Evolutionary conservation across 2,888 invertebrate species (phyloP), one percentile per base, ranked within the genome.

Genomic region (Acrobeloides nanus): DNA sequence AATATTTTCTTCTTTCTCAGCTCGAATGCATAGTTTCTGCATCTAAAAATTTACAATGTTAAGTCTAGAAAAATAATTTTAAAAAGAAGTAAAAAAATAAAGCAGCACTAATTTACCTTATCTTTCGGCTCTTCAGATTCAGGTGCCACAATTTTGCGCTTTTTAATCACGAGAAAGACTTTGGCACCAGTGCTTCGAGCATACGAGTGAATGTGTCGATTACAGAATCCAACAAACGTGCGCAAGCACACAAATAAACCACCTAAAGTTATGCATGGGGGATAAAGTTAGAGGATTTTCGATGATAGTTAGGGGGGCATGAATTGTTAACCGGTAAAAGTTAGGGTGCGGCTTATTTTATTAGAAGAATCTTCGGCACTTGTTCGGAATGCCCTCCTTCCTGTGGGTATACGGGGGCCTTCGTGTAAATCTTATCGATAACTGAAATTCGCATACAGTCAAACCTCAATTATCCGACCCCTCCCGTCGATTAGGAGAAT

Each of bases 191-290:
- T 58, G 7, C 38, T 32, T 12, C 53, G 35, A 1, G 49, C 41
- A 40, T 62, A 57, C 7, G 47, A 34, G 1, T 44, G 42, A 8
- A 57, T 46, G 40, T 68, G 68, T 8, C 48, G 43, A 1, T 47
- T 44, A 40, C 68, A 68, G 29, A 68, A 54, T 4, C 57, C 54
- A 39, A 57, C 44, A 34, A 61, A 69, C n/a, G 42, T 52, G 21
- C 53, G 48, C 20, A 68, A 45, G 44, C 59, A 62, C n/a, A 69
- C 56, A 42, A 46, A 64, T 6, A 68, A 43, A 18, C 68, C 68
- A 29, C 56, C 66, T 68, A 33, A 45, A 59, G 45, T 32, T 5
- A 7, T 15, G 25, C 31, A 12, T 25, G n/a, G n/a, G n/a, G n/a
- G n/a, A n/a, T n/a, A n/a, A n/a, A n/a, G n/a, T n/a, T n/a, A n/a